Evolutionary conservation across 1,140 invertebrate genomes (phyloP), one percentile per base, ranked within the genome.

Genomic region (Acyrthosiphon pisum): DNA sequence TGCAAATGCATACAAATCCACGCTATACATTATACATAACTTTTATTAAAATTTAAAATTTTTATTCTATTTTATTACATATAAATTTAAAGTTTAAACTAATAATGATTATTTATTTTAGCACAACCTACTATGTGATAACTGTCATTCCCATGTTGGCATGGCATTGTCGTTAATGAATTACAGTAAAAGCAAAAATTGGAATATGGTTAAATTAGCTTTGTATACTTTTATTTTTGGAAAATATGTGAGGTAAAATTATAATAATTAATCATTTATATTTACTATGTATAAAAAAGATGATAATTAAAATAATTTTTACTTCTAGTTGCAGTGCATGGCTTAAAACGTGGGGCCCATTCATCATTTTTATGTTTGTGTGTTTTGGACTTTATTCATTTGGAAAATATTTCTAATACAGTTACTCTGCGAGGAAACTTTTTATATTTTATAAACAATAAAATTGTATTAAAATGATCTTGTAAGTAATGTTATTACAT

Each of bases 71-170:
- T n/a, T 68, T 68, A n/a, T 30, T 46, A 83, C 4, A 6, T 84
- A 87, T 89, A 53, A 68, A 2, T 86, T 44, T 18, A 9, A 41
- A 41, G 22, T 83, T 44, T 30, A 44, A n/a, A 87, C 7, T 48
- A 87, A 48, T n/a, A 50, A 41, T 83, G 50, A 26, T 89, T 46
- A 88, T 94, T 93, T 94, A 93, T 95, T 95, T 94, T 95, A 98
- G 97, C 99, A 99, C 95, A 99, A 99, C 95, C 95, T 99, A 94
- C 98, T 97, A 94, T 99, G 98, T 95, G 99, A 99, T 95, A 99
- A 99, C 95, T 99, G 99, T 95, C 99, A 99, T 95, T 99, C 99
- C 0, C 99, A 99, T 96, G 98, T 99, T 86, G 99, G 99, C 0
- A 97, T 96, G 93, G 98, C 99, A 6, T 95, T 99, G n/a, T 99